Evolutionary conservation across 2,113 vertebrate species (phyloP), one percentile per base, ranked within the genome.

Genomic region (Calidris pygmaea): DNA sequence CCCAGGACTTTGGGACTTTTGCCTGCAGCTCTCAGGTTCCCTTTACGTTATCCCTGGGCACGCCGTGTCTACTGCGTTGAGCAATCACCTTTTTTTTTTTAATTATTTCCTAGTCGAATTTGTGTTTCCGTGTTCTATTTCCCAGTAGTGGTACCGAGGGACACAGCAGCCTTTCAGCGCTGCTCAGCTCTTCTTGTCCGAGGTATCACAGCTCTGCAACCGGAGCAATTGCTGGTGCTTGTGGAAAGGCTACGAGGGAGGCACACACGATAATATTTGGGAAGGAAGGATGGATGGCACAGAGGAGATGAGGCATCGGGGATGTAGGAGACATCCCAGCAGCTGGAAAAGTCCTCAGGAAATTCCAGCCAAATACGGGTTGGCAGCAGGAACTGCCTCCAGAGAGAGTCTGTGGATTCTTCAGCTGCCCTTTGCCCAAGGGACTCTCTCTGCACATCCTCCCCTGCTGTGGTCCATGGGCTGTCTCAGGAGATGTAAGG

Each of bases 271-370:
- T 37, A 30, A 8, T 7, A 9, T 19, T 23, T 30, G 29, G 50
- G 58, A 45, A 83, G 58, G 48, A 45, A 48, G 48, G 22, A 47
- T 21, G 24, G 35, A 14, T 43, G 75, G 41, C 75, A 62, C 10
- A n/a, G 35, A 62, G 39, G 27, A 53, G 32, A 34, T 6, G 27
- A 67, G 29, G 59, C 34, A 60, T 17, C 0, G 0, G 29, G 47
- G n/a, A 39, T 0, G 0, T 5, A 45, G n/a, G 53, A 74, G 58
- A 23, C n/a, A 66, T 30, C 59, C 47, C 1, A 12, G 53, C 53
- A 76, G 41, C 22, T 53, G 79, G 41, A 80, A 68, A 62, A 34
- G 41, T 70, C 66, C 8, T 88, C 45, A 58, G 55, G 48, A 53
- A 53, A 53, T 35, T 83, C 62, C 59, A 65, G 21, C 9, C 45